phyloP scores from a whole-genome alignment of 2,113 vertebrate genomes.

The Macrotis lagotis region DNA sequence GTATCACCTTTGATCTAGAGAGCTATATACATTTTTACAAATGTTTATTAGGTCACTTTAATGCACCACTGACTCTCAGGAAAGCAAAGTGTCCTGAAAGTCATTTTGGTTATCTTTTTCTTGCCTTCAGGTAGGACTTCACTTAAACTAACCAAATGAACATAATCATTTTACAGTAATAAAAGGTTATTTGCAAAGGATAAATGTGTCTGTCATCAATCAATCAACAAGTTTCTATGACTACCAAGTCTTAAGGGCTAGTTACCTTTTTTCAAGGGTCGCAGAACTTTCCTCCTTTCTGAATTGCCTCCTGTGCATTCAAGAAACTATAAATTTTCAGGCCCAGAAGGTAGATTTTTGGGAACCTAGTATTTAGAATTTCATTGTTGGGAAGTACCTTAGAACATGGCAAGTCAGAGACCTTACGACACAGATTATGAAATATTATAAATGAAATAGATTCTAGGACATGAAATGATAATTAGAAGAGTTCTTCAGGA shows the following conservation, averaged over 20 bases:
- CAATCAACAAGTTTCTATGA: not conserved
- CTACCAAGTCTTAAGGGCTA: not conserved
- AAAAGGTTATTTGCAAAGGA: not conserved
- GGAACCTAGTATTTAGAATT: not conserved
- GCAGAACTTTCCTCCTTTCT: not conserved
- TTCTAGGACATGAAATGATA: not conserved
- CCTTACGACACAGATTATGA: not conserved
- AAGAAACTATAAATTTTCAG: not conserved
- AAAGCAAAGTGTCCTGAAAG: not conserved
- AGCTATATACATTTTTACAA: not conserved
- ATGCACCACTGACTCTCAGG: not conserved
- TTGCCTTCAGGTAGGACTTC: not conserved
- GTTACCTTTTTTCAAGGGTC: not conserved
- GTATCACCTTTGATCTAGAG: not conserved
- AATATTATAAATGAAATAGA: not conserved
- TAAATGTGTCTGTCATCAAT: not conserved
- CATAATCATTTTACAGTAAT: not conserved
- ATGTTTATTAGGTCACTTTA: not conserved
- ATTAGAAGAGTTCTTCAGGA: not conserved
- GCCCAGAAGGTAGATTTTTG: not conserved
- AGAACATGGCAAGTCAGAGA: not conserved
- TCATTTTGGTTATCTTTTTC: not conserved
- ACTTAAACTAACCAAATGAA: not conserved
- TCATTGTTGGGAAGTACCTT: not conserved
- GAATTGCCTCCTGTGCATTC: not conserved